A percentile compares a stretch with the other conserved stretches of the same genome.
Conservation (phyloP, 2,888 invertebrate genomes). For the Lamproptera curius region DNA sequence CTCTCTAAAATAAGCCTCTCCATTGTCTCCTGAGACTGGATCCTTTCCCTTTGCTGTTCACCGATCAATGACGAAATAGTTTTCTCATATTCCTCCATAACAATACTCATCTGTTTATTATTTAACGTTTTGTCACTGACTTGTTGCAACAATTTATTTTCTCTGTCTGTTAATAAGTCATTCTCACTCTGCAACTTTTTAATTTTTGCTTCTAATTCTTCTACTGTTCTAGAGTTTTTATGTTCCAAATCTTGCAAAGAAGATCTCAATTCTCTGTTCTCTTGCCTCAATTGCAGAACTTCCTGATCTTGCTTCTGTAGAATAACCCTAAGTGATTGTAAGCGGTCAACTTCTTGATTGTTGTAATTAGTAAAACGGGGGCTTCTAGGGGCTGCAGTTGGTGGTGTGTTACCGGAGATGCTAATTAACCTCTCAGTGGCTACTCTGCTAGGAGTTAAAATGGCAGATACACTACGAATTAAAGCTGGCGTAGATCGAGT, state of each 20-base stretch:
- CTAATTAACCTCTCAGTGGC: conserved; percentile 64
- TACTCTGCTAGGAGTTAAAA: conserved; percentile 58
- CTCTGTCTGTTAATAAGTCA: conserved; percentile 45
- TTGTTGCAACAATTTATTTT: conserved; percentile 53
- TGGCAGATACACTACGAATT: conserved; percentile 65
- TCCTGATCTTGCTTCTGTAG: conserved; percentile 67
- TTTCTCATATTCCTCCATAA: conserved; percentile 88
- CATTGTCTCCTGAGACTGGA: conserved; percentile 64
- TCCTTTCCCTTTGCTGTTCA: conserved; percentile 82
- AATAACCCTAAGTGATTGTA: conserved; percentile 54
- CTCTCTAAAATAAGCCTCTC: conserved; percentile 72
- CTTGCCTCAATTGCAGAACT: conserved; percentile 52
- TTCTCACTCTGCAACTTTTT: conserved; percentile 57
- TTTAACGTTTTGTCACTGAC: conserved; percentile 55
- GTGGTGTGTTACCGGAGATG: conserved; percentile 59
- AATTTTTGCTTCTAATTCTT: conserved; percentile 51
- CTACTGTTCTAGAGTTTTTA: conserved; percentile 44
- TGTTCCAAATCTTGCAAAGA: conserved; percentile 54
- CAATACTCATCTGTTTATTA: conserved; percentile 79
- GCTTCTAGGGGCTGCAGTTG: conserved; percentile 56
- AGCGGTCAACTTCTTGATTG: conserved; percentile 48
- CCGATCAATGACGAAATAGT: conserved; percentile 85
- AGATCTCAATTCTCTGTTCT: conserved; percentile 58
- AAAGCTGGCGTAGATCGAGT: conserved; percentile 48
- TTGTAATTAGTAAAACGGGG: conserved; percentile 43